phyloP scores from a whole-genome alignment of 2,888 invertebrate species.

The Netelia virgata region DNA sequence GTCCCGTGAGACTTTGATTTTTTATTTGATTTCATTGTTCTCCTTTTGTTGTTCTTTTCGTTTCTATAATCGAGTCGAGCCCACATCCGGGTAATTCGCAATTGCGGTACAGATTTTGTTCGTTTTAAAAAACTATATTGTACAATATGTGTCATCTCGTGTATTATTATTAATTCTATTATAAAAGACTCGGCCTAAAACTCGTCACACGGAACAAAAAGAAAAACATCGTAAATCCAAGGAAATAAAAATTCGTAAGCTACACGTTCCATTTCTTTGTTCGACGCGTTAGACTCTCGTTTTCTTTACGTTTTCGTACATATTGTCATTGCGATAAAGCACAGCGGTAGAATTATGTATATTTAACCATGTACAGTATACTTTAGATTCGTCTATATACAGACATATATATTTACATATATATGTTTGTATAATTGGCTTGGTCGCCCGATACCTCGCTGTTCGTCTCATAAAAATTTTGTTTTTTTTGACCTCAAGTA shows the following conservation, averaged over 20 bases:
- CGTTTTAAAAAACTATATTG: slow-evolving; percentile 4
- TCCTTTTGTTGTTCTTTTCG: background rate
- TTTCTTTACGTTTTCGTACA: slow-evolving; percentile 33
- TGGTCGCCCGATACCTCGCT: slow-evolving; percentile 46
- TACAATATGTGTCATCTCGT: background rate
- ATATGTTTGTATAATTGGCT: slow-evolving; percentile 36
- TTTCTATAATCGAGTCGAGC: background rate
- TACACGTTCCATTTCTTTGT: background rate
- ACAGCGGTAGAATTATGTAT: slow-evolving; percentile 52
- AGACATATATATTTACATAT: background rate
- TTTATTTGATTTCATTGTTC: background rate
- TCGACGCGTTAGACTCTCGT: slow-evolving; percentile 24
- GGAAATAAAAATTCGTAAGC: background rate
- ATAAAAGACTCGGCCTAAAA: slow-evolving; percentile 9
- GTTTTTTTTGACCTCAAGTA: slow-evolving; percentile 24
- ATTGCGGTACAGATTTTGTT: slow-evolving; percentile 1
- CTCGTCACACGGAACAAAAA: slow-evolving; percentile 3
- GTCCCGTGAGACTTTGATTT: background rate
- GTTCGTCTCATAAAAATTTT: slow-evolving; percentile 26
- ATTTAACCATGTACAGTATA: slow-evolving; percentile 9
- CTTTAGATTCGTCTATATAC: background rate
- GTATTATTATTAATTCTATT: slow-evolving; percentile 18
- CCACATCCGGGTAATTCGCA: slow-evolving; percentile 10
- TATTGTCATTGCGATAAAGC: slow-evolving; percentile 74
- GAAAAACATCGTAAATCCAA: background rate